A percentile compares a stretch with the other conserved stretches of the same genome.
Evolutionary conservation across 2,797 vertebrate species (phyloP).

Genomic region (Gobionotothen gibberifrons): DNA sequence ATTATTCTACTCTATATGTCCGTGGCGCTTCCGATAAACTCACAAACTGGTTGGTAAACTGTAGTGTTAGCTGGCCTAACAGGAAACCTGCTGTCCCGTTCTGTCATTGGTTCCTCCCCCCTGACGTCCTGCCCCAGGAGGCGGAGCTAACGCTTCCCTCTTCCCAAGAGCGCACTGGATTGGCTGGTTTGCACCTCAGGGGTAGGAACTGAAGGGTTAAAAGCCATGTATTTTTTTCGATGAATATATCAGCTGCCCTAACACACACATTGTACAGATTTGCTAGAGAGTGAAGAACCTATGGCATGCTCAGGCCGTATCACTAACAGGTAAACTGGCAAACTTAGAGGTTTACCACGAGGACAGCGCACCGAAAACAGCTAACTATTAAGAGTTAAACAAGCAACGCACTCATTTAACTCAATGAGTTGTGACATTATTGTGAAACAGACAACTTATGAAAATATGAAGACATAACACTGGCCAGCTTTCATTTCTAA

Average conservation of each 20-base stretch:
- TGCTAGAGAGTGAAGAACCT: conserved; percentile 52
- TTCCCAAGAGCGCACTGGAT: conserved; percentile 75
- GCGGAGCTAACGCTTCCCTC: conserved; percentile 48
- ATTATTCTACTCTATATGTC: conserved; percentile 78
- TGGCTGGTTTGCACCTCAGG: conserved; percentile 76
- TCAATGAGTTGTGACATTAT: conserved; percentile 1
- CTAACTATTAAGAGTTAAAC: background rate
- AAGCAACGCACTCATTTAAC: conserved; percentile 28
- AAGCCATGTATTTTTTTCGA: conserved; percentile 81
- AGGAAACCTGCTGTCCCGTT: conserved; percentile 71
- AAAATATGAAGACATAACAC: background rate
- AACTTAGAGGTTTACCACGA: conserved; percentile 48
- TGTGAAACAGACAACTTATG: background rate
- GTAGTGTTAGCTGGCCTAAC: conserved; percentile 88
- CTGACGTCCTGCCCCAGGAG: conserved; percentile 53
- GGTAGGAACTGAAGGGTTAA: conserved; percentile 71
- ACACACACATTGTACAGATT: conserved; percentile 67
- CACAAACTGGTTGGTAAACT: conserved; percentile 69
- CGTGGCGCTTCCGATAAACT: conserved; percentile 84
- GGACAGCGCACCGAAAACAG: conserved; percentile 29
- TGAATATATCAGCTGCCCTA: conserved; percentile 83
- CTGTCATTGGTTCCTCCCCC: conserved; percentile 58
- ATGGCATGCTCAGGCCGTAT: conserved; percentile 42
- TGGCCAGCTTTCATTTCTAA: conserved; percentile 29
- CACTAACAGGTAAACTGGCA: conserved; percentile 72